A percentile compares a stretch with the other conserved stretches of the same genome.
Conservation (phyloP, 1,140 invertebrate genomes). For the Tetragnatha versicolor region DNA sequence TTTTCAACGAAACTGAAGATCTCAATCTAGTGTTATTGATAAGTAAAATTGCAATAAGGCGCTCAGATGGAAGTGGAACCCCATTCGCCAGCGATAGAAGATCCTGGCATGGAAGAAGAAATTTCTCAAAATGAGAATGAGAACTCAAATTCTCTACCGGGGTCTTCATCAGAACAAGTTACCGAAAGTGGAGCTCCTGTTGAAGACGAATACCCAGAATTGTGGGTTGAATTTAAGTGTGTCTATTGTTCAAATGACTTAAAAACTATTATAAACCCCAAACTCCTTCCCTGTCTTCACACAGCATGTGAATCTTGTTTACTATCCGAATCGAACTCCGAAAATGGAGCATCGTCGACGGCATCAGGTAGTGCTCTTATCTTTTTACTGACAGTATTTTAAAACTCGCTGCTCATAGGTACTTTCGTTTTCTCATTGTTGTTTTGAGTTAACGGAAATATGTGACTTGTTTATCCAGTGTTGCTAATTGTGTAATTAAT, state of each 20-base stretch:
- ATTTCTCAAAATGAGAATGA: constrained; percentile 21
- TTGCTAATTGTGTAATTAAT: too few relatives aligned
- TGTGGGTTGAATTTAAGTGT: constrained; percentile 67
- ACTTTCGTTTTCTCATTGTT: too few relatives aligned
- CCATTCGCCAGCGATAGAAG: constrained; percentile 8
- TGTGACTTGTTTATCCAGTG: too few relatives aligned
- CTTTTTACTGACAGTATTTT: too few relatives aligned
- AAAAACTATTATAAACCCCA: constrained; percentile 70
- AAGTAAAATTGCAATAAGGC: too few relatives aligned
- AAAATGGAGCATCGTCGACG: constrained; percentile 18
- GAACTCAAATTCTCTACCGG: constrained; percentile 34
- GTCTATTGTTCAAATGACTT: constrained; percentile 74
- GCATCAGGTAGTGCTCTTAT: not conserved
- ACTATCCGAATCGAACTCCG: constrained; percentile 71
- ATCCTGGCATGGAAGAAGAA: not conserved
- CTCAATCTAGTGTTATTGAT: too few relatives aligned
- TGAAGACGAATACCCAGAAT: constrained; percentile 7
- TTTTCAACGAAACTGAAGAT: too few relatives aligned
- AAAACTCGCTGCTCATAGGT: too few relatives aligned
- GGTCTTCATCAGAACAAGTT: constrained; percentile 41
- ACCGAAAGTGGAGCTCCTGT: constrained; percentile 15
- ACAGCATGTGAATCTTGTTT: constrained; percentile 81
- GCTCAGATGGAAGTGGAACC: constrained; percentile 45
- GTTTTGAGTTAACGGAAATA: too few relatives aligned
- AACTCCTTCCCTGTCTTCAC: constrained; percentile 85